Conservation (phyloP, 2,797 vertebrate genomes). For the Uromys caudimaculatus region DNA sequence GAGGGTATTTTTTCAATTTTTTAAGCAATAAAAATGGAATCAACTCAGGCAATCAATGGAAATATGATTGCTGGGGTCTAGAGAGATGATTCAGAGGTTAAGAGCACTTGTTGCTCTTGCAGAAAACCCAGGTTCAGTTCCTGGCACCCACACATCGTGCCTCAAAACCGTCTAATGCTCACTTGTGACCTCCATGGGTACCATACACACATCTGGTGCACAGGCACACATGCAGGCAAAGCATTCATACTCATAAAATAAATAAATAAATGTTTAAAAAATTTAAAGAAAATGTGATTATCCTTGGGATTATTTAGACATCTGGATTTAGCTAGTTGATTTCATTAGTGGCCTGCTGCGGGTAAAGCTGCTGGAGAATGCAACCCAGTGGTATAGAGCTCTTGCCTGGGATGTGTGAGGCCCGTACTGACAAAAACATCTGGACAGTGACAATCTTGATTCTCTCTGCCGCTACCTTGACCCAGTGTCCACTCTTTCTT, state of each 20-base stretch:
- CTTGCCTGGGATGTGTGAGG: neutral
- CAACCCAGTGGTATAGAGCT: neutral
- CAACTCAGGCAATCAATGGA: neutral
- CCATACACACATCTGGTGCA: neutral
- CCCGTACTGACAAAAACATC: neutral
- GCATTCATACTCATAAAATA: neutral
- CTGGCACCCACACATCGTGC: neutral
- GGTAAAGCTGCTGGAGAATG: neutral
- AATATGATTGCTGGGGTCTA: neutral
- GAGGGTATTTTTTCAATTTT: neutral
- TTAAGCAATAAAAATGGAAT: conserved; percentile 7
- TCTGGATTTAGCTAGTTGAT: neutral
- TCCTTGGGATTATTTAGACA: neutral
- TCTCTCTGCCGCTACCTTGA: neutral
- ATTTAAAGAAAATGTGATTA: neutral
- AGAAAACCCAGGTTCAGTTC: neutral
- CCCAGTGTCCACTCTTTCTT: neutral
- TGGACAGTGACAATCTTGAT: neutral
- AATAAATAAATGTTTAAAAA: neutral
- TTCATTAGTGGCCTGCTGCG: neutral
- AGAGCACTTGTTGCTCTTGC: neutral
- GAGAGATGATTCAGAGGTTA: neutral
- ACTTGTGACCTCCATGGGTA: neutral
- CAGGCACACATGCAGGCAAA: neutral
- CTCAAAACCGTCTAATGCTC: neutral